phyloP scores from a whole-genome alignment of 64 coral and sea anemone species.

The Cladopsammia gracilis region DNA sequence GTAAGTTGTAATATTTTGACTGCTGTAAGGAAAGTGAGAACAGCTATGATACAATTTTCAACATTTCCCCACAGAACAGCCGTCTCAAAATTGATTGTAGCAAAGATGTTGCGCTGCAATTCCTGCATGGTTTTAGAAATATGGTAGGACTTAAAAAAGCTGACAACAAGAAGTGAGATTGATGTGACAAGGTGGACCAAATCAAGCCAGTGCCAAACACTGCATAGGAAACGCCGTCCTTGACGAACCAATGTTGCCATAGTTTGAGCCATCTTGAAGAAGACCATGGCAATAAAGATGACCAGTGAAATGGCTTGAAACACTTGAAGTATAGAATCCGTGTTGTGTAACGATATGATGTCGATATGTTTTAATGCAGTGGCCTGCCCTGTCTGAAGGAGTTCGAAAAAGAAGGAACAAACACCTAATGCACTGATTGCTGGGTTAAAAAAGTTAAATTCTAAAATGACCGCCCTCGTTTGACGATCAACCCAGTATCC shows the following conservation, averaged over 20 bases:
- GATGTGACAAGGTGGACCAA: not conserved
- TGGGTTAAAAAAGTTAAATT: not conserved
- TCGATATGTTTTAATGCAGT: not conserved
- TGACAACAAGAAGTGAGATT: not conserved
- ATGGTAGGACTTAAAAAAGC: not conserved
- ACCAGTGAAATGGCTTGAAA: not conserved
- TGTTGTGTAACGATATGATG: not conserved
- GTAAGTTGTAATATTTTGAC: not conserved
- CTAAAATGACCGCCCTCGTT: not conserved
- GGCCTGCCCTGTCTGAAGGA: not conserved
- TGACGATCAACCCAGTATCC: not conserved
- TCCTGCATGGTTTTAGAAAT: not conserved
- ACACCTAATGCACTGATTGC: not conserved
- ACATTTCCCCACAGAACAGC: not conserved
- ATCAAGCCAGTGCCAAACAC: not conserved
- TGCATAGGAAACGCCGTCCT: not conserved
- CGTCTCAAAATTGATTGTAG: not conserved
- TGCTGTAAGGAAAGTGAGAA: not conserved
- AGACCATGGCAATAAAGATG: not conserved
- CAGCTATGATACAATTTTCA: not conserved
- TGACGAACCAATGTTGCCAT: not conserved
- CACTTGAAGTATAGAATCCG: not conserved
- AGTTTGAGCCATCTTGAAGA: not conserved
- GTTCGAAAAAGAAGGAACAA: not conserved
- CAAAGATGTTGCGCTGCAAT: not conserved